Conservation (phyloP, 2,797 vertebrate species). For the Mallotus villosus region DNA sequence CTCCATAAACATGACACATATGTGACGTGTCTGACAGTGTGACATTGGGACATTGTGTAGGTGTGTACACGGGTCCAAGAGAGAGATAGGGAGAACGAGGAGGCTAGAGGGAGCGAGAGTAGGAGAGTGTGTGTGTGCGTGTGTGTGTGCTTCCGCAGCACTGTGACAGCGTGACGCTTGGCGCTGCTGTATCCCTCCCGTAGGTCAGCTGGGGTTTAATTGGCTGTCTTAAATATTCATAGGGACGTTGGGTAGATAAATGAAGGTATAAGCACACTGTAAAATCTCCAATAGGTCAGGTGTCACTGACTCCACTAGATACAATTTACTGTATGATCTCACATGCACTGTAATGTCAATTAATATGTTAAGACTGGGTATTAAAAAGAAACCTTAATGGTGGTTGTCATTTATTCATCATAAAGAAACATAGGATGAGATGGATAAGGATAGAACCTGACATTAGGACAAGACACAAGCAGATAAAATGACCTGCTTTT, state of each 20-base stretch:
- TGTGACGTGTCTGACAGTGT: slow-evolving; percentile 45
- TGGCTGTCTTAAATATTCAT: slow-evolving; percentile 82
- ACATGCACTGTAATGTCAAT: slow-evolving; percentile 73
- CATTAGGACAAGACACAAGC: slow-evolving; percentile 49
- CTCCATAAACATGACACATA: slow-evolving; percentile 64
- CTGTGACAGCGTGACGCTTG: slow-evolving; percentile 21
- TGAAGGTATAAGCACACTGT: slow-evolving; percentile 80
- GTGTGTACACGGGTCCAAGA: not conserved
- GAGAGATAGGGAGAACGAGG: no score
- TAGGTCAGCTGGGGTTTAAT: slow-evolving; percentile 79
- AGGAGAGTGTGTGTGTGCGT: slow-evolving; percentile 22
- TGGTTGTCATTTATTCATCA: slow-evolving; percentile 73
- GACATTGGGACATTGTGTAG: slow-evolving; percentile 48
- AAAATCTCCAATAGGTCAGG: slow-evolving; percentile 80
- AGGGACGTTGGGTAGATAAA: slow-evolving; percentile 76
- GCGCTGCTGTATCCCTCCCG: slow-evolving; percentile 54
- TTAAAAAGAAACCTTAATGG: slow-evolving; percentile 70
- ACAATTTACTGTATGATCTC: slow-evolving; percentile 76
- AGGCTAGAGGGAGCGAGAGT: not conserved
- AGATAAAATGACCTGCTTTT: slow-evolving; percentile 61
- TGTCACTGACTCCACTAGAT: slow-evolving; percentile 72
- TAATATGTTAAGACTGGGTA: slow-evolving; percentile 75
- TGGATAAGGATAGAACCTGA: slow-evolving; percentile 52
- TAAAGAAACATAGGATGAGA: slow-evolving; percentile 69
- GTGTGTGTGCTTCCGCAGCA: slow-evolving; percentile 21